These are phyloP conservation scores for Drosophila tripunctata DNA, from an alignment of 2,888 invertebrate genomes.

Conservation along the genomic window DNA sequence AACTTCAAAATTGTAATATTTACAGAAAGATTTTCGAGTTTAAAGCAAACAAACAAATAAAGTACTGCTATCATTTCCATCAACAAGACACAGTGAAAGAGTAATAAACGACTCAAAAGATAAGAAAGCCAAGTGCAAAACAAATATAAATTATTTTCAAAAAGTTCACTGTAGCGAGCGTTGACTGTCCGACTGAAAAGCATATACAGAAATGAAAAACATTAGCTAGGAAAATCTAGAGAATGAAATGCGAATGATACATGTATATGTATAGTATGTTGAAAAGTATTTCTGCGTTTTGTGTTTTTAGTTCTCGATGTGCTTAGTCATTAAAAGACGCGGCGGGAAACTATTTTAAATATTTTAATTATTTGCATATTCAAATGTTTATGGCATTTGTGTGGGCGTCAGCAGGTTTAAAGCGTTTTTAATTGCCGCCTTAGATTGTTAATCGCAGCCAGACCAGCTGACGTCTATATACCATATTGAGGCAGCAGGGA, in stretches of 20 bases:
- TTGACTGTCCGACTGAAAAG: conserved; percentile 2
- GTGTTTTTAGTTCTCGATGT: conserved; percentile 18
- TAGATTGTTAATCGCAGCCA: conserved; percentile 47
- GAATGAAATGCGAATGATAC: conserved; percentile 19
- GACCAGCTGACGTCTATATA: conserved; percentile 61
- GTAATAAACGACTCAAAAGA: no score
- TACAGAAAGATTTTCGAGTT: no score
- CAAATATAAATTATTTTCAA: no score
- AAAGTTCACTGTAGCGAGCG: background rate
- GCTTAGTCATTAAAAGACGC: conserved; percentile 62
- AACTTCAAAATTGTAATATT: no score
- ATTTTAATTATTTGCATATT: conserved; percentile 73
- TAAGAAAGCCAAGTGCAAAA: no score
- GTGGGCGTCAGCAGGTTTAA: conserved; percentile 49
- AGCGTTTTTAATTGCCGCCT: conserved; percentile 66
- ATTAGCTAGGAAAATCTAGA: conserved; percentile 3
- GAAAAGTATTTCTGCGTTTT: conserved; percentile 30
- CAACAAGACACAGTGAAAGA: no score
- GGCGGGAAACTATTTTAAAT: conserved; percentile 69
- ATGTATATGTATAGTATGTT: background rate
- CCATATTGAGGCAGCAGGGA: background rate
- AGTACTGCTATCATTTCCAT: no score
- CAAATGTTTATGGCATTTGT: conserved; percentile 44
- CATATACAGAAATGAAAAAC: background rate
- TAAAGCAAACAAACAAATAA: no score